These are phyloP conservation scores for Drosophila nr. medialis DNA, from an alignment of 2,888 invertebrate genomes.

Conservation along the genomic window DNA sequence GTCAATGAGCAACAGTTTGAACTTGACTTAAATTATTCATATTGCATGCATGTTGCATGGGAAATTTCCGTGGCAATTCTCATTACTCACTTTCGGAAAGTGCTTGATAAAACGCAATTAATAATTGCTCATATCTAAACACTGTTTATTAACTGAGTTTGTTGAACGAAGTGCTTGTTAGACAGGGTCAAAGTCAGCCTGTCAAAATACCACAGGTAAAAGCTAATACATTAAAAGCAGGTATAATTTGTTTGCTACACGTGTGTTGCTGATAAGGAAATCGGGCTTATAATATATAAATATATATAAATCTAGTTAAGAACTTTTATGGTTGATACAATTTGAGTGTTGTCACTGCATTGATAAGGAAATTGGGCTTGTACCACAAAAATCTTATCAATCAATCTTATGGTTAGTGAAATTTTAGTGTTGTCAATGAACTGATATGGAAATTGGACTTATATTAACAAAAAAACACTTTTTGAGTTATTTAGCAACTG, in stretches of 20 bases:
- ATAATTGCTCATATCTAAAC: slow-evolving; percentile 1
- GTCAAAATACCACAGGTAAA: slow-evolving; percentile 11
- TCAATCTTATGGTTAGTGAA: slow-evolving; percentile 2
- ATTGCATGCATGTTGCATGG: slow-evolving; percentile 33
- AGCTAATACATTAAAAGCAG: slow-evolving; percentile 24
- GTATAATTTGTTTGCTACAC: slow-evolving; percentile 3
- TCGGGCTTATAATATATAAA: slow-evolving; percentile 11
- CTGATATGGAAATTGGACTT: slow-evolving; percentile 23
- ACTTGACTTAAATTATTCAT: slow-evolving; percentile 45
- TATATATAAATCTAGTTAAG: too few relatives aligned
- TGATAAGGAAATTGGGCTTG: not conserved
- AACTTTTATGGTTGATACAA: not conserved
- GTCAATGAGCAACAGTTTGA: slow-evolving; percentile 9
- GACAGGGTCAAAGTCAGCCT: slow-evolving; percentile 10
- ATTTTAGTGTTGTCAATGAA: slow-evolving; percentile 22
- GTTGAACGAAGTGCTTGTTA: not conserved
- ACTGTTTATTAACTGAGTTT: not conserved
- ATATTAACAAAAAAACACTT: not conserved
- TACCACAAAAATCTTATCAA: not conserved
- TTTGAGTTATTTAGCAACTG: not conserved
- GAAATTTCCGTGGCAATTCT: slow-evolving; percentile 31
- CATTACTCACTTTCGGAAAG: slow-evolving; percentile 18
- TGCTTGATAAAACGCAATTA: too few relatives aligned
- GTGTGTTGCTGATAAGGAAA: slow-evolving; percentile 31
- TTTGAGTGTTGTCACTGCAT: not conserved